These are phyloP conservation scores for Theretra japonica DNA, from an alignment of 2,888 invertebrate genomes.

Conservation along the genomic window DNA sequence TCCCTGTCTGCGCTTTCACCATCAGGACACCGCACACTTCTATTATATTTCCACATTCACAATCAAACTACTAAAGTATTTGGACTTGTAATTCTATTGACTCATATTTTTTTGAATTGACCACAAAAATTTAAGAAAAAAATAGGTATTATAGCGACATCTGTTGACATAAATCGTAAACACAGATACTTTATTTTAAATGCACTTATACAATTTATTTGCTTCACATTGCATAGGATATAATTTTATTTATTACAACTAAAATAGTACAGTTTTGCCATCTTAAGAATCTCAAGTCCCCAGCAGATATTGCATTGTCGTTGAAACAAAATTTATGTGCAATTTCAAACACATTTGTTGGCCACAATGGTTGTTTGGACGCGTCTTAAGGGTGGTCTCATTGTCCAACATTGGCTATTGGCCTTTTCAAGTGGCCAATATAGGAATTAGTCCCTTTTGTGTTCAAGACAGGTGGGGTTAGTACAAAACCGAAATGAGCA, in stretches of 20 bases:
- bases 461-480: constrained; percentile 52
- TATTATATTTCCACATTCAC: too few species aligned
- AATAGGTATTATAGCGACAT: too few species aligned
- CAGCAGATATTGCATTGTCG: constrained; percentile 30
- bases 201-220: too few species aligned
- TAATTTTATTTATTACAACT: background rate
- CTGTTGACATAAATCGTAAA: too few species aligned
- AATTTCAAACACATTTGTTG: constrained; percentile 38
- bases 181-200: too few species aligned
- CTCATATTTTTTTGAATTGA: too few species aligned
- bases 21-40: too few species aligned
- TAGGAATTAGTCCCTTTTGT: constrained; percentile 68
- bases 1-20: too few species aligned
- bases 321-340: constrained; percentile 47
- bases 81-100: too few species aligned
- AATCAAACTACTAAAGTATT: too few species aligned
- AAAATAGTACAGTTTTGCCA: background rate
- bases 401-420: constrained; percentile 43
- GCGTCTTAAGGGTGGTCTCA: constrained; percentile 64
- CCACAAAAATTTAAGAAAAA: too few species aligned
- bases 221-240: background rate
- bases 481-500: constrained; percentile 43
- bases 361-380: constrained; percentile 66
- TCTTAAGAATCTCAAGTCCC: background rate
- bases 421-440: constrained; percentile 44